Percentiles rank a stretch among this genome's conserved stretches.
phyloP scores from a whole-genome alignment of 2,797 vertebrate species.

The Setipinna tenuifilis region DNA sequence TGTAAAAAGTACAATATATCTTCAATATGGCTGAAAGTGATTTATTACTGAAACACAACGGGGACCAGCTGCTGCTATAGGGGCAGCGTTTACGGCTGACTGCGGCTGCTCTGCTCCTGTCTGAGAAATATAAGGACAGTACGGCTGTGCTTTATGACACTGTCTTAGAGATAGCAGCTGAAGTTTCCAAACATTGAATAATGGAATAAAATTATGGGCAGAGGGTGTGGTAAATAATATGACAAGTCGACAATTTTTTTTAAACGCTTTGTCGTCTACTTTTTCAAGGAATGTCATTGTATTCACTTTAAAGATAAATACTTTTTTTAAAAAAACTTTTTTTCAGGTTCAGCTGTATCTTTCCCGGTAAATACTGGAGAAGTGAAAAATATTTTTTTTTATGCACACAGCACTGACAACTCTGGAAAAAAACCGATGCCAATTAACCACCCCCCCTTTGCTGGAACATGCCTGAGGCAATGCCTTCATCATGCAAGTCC shows the following conservation, averaged over 20 bases:
- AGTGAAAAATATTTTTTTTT: not conserved
- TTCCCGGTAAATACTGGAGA: not conserved
- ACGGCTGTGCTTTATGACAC: not conserved
- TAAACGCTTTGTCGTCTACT: not conserved
- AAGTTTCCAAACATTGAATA: not conserved
- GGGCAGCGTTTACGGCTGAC: not conserved
- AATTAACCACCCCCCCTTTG: not conserved
- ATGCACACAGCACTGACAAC: not conserved
- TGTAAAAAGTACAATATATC: not conserved
- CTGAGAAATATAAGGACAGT: not conserved
- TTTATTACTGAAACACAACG: not conserved
- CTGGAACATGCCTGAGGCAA: slow-evolving; percentile 56
- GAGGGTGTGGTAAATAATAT: not conserved
- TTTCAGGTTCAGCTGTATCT: not conserved
- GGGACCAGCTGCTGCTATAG: not conserved
- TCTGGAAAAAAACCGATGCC: not conserved
- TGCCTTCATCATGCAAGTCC: slow-evolving; percentile 58
- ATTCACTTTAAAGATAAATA: not conserved
- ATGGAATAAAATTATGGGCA: not conserved
- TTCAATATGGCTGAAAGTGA: not conserved
- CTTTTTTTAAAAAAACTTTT: too few species aligned
- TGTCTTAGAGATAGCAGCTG: not conserved
- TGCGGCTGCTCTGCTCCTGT: not conserved
- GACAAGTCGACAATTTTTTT: too few species aligned
- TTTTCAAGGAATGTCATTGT: not conserved